Base-by-base conservation (phyloP, 2,113 vertebrate species). In the Calypte anna region DNA sequence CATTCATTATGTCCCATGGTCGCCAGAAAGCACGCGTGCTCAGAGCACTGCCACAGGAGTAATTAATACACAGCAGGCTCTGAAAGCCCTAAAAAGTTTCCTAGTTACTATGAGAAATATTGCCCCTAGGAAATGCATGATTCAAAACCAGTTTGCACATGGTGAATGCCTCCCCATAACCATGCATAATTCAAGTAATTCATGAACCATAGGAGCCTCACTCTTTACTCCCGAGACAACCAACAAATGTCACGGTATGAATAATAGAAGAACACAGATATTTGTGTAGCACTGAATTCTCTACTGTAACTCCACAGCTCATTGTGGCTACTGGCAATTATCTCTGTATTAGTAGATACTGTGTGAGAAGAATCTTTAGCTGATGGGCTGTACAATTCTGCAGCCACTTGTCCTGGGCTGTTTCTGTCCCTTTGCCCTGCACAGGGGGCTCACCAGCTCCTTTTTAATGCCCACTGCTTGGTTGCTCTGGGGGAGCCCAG, bases 201-300 rank as follows among this genome's bases (percentile, higher is more conserved):
- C 70, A 84, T 96, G 94, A 97, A 94, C 95, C 93, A 94, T 62
- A 94, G 94, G 67, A 89, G 76, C 75, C 96, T 96, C 51, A 68
- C 91, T 96, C 97, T 89, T 91, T 97, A 84, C 93, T 97, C 86
- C 69, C 67, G 70, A 96, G 94, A 96, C 81, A 95, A 94, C 76
- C 79, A 95, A 97, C 94, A 98, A 97, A 97, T 97, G 91, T 96
- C 96, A 68, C 83, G 59, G 27, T 64, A 97, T 98, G 91, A 97
- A 97, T 97, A 97, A 97, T 96, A 94, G 92, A 97, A 95, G 61
- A 96, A 83, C 81, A 90, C 44, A 23, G 93, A 78, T 93, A 95
- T 94, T 90, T 95, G 91, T 82, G 74, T 31, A 94, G 82, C 66
- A 62, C 38, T 91, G 92, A 88, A 81, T 95, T 97, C 95, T 84